Evolutionary conservation across 2,113 vertebrate species (phyloP), one percentile per base, ranked within the genome.

Genomic region (Cynoglossus semilaevis): DNA sequence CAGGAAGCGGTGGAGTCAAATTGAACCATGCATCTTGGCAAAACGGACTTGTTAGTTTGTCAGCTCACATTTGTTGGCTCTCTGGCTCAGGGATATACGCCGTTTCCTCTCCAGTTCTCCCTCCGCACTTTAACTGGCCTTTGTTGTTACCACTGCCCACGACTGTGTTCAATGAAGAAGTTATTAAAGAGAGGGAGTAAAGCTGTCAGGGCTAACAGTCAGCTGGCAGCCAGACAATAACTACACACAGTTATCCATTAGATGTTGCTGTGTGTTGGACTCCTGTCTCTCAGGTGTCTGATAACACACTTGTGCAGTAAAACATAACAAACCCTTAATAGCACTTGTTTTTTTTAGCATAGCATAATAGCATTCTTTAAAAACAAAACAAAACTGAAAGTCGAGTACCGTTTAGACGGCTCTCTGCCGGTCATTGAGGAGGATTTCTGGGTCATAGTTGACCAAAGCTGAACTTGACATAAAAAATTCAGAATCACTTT

Each of bases 401-500:
- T 15, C 15, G 1, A n/a, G 22, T 11, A 1, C 49, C 34, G 22
- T 11, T 34, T 15, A n/a, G 18, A 36, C 4, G 4, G 35, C 35
- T 52, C 11, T 10, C 36, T 14, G 3, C 38, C 9, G 18, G 51
- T 37, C 15, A 38, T 13, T 15, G 16, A 15, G 9, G 13, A 40
- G 51, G 8, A 52, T 52, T 38, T 29, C 14, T 15, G 4, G 49
- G 15, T 38, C 51, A 52, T 2, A 14, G 51, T 40, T 17, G 35
- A 52, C 50, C 35, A 38, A 16, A 38, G 51, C 18, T 38, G 51
- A 52, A 36, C 48, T 50, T 1, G n/a, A 13, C 9, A 52, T 16
- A 15, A 36, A 51, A 37, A 51, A 51, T 38, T 38, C 35, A 18
- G 36, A 52, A 38, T 13, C 51, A 18, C 11, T 53, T 53, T 40